Base-by-base conservation (phyloP, 1,140 invertebrate species). In the Pogonomyrmex barbatus region DNA sequence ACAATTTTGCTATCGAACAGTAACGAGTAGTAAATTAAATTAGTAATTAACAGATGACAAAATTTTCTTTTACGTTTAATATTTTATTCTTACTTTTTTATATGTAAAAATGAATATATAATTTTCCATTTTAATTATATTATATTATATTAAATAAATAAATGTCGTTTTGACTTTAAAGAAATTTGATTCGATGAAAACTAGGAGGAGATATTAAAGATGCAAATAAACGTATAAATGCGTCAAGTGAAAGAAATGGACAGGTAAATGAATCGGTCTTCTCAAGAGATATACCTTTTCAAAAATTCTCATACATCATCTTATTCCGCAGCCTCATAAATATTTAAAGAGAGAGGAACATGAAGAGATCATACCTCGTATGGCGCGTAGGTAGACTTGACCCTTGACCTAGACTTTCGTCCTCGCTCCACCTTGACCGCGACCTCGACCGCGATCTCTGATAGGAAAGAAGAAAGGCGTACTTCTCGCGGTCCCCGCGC, bases 361-460 rank as follows among this genome's bases (percentile, higher is more conserved):
- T 33, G 0, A 12, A 45, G 4, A 62, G 12, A n/a, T 78, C 73
- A 14, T 86, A 85, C 67, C 87, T 86, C 54, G 56, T 42, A 50
- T 10, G 8, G 82, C 60, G 73, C 24, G 42, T 78, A 63, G n/a
- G 56, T 50, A 42, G 10, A 9, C 12, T 2, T 68, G 58, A 56
- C 63, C 60, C 79, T 85, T 45, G 60, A 85, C 58, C 65, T 56
- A 50, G 73, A 75, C 65, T 47, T 75, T 89, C 79, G 73, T 70
- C 85, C 75, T 87, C 63, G 50, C 75, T 47, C 62, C 82, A 33
- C 65, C 63, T 88, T 76, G 85, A 70, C 47, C 87, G 78, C 88
- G 90, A 84, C 88, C 62, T 90, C 54, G 75, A 86, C 71, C 88
- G 87, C 88, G 90, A 92, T 88, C 91, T 73, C 52, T 54, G 79